These are phyloP conservation scores for Lepisosteus oculatus DNA, from an alignment of 2,113 vertebrate genomes.

Conservation along the genomic window DNA sequence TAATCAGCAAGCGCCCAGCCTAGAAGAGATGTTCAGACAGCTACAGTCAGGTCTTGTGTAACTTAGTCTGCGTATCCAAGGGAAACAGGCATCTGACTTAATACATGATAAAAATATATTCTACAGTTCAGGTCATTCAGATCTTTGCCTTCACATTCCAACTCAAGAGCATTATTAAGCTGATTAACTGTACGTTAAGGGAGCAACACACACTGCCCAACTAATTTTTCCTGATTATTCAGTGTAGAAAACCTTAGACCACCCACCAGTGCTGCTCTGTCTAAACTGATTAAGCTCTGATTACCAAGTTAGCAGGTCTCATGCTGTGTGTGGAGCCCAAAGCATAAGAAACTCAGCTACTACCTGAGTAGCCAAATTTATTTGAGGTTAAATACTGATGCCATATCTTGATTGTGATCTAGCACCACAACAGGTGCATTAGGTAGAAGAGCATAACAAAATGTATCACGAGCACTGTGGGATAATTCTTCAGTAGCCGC, in stretches of 20 bases:
- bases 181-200: not conserved
- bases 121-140: not conserved
- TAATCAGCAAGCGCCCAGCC: slow-evolving; percentile 87
- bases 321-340: not conserved
- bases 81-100: not conserved
- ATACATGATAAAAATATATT: not conserved
- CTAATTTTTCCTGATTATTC: not conserved
- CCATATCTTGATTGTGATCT: not conserved
- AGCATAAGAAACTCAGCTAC: not conserved
- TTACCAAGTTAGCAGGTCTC: not conserved
- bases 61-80: not conserved
- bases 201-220: not conserved
- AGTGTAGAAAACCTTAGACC: not conserved
- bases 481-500: no score
- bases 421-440: not conserved
- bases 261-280: not conserved
- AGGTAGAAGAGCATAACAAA: not conserved
- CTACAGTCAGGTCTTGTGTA: not conserved
- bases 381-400: not conserved
- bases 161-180: not conserved
- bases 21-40: slow-evolving; percentile 49
- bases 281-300: not conserved
- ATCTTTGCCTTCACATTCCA: not conserved
- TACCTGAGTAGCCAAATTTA: not conserved
- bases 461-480: not conserved